Conservation (phyloP, 1,140 invertebrate species). For the Caenorhabditis latens region DNA sequence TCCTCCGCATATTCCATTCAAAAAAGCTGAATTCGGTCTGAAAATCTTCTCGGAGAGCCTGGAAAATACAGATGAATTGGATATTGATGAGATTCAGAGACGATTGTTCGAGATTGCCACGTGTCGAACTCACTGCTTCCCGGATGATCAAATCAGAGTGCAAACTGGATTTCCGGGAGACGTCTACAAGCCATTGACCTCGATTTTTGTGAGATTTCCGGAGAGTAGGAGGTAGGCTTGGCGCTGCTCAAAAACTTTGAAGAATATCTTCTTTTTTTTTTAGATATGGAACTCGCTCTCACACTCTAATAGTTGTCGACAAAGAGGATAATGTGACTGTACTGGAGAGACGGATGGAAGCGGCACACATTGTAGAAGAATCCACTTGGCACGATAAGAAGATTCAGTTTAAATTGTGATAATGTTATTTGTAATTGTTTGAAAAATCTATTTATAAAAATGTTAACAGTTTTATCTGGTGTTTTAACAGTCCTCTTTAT, state of each 20-base stretch:
- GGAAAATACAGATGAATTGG: slow-evolving; percentile 29
- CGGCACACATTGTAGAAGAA: background rate
- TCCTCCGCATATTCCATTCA: slow-evolving; percentile 63
- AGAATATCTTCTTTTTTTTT: background rate
- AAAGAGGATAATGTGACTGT: slow-evolving; percentile 66
- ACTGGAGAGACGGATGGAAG: slow-evolving; percentile 65
- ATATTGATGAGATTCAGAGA: background rate
- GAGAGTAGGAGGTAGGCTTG: background rate
- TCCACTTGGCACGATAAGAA: slow-evolving; percentile 35
- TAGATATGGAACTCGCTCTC: slow-evolving; percentile 63
- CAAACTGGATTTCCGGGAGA: slow-evolving; percentile 63
- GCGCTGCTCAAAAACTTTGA: background rate
- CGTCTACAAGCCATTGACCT: slow-evolving; percentile 64
- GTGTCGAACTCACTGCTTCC: slow-evolving; percentile 52
- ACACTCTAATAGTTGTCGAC: slow-evolving; percentile 68
- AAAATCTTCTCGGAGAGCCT: slow-evolving; percentile 53
- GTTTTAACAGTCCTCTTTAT: no score
- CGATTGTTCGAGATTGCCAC: slow-evolving; percentile 38
- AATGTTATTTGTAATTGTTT: background rate
- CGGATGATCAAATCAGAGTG: slow-evolving; percentile 62
- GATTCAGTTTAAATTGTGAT: slow-evolving; percentile 13
- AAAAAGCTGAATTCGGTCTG: slow-evolving; percentile 68
- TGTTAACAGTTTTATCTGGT: no score
- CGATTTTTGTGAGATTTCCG: slow-evolving; percentile 65
- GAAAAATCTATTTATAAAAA: background rate